phyloP scores from a whole-genome alignment of 2,797 vertebrate species.

The Tragopan temminckii region DNA sequence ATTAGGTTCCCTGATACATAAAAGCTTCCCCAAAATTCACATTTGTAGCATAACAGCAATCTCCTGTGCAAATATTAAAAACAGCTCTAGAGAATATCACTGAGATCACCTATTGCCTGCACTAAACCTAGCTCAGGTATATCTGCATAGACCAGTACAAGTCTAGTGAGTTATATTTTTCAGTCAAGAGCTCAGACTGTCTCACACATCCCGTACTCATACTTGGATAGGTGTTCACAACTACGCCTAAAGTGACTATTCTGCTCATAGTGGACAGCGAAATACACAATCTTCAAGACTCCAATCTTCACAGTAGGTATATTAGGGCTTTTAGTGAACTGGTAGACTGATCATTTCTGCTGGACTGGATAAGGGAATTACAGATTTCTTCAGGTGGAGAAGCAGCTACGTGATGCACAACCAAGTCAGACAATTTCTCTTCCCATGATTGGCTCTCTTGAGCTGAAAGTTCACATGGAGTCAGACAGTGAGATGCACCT shows the following conservation, averaged over 20 bases:
- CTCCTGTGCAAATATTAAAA: neutral
- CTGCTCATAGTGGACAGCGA: neutral
- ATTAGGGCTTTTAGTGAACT: neutral
- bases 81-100: neutral
- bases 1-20: neutral
- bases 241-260: neutral
- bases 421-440: neutral
- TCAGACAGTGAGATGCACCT: neutral
- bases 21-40: neutral
- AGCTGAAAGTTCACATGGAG: neutral
- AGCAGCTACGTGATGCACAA: neutral
- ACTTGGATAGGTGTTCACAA: neutral
- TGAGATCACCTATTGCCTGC: neutral
- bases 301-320: neutral
- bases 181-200: neutral
- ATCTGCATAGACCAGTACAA: neutral
- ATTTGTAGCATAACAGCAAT: neutral
- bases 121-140: neutral
- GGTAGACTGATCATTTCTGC: neutral
- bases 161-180: neutral
- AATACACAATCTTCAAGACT: neutral
- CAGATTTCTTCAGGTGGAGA: neutral
- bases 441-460: neutral
- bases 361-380: neutral
- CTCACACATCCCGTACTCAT: neutral